Evolutionary conservation across 2,888 invertebrate genomes (phyloP).

Genomic region (Onthophagus sagittarius): DNA sequence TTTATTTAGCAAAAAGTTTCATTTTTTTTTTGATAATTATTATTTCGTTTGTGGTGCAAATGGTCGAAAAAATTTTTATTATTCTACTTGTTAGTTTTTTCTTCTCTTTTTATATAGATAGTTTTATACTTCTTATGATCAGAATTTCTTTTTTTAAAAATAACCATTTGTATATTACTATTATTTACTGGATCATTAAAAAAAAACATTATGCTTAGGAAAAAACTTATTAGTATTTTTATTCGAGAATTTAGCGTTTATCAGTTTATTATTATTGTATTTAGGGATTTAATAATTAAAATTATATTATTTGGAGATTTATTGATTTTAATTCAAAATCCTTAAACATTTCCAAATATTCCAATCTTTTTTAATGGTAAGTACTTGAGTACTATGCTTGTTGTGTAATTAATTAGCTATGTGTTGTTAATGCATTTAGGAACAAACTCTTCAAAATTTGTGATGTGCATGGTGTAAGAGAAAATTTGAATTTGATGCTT

Average conservation of each 20-base stretch:
- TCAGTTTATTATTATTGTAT: conserved; percentile 28
- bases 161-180: conserved; percentile 27
- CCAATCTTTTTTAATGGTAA: background rate
- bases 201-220: conserved; percentile 15
- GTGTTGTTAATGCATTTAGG: too few species aligned
- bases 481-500: too few species aligned
- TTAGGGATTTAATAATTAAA: conserved; percentile 34
- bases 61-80: conserved; percentile 16
- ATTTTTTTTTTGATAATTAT: background rate
- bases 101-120: conserved; percentile 14
- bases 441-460: too few species aligned
- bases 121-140: conserved; percentile 18
- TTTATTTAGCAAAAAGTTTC: background rate
- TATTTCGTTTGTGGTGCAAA: conserved; percentile 17
- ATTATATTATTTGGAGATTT: conserved; percentile 17
- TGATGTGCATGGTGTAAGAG: too few species aligned
- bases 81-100: background rate
- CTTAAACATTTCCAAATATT: too few species aligned
- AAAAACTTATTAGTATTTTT: conserved; percentile 26
- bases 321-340: background rate
- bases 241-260: conserved; percentile 20
- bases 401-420: too few species aligned
- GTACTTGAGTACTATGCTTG: too few species aligned
- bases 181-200: conserved; percentile 2
- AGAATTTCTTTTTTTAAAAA: conserved; percentile 12